Base-by-base conservation (phyloP, 2,113 vertebrate genomes). In the Herpetotheres cachinnans region DNA sequence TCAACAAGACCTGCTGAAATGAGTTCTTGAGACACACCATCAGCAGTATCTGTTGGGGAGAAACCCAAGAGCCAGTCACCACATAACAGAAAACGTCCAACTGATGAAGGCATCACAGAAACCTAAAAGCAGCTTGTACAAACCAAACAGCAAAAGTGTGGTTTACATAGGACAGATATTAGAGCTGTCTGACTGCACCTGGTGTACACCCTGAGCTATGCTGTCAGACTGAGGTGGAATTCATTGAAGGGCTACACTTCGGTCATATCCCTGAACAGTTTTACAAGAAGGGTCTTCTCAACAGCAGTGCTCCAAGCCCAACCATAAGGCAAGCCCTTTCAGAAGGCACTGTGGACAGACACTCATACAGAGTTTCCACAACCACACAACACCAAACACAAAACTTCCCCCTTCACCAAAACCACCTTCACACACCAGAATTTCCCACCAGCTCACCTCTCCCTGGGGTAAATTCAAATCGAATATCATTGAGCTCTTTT, bases 1-100 rank as follows among this genome's bases (percentile, higher is more conserved):
- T 99, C 99, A 52, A 99, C 99, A 93, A 99, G 98, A 65, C 99
- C 99, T 27, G 99, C 99, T 73, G 99, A 99, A 98, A 99, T 99
- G 86, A 99, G 99, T 84, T 99, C 99, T 97, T 99, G 99, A 82
- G 99, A 99, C 83, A 99, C 99, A 7, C 99, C 99, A 18, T 99
- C 99, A 80, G 99, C 99, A 49, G 99, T 99, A 98, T 99, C 99
- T 99, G 98, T 61, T 93, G 83, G 89, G 55, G 66, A 97, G 77
- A 96, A 89, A 95, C 6, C 61, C 77, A 96, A 95, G 26, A 90
- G 29, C 18, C 38, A 29, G 52, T 97, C 79, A 96, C 5, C 52
- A 63, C 40, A 29, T 20, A 61, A 44, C 1, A 90, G 36, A 80
- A 85, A 38, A 15, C 24, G 49, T 47, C 59, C 84, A 93, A 7